These are phyloP conservation scores for Cyanoramphus novaezelandiae DNA, from an alignment of 2,113 vertebrate genomes.

Conservation along the genomic window DNA sequence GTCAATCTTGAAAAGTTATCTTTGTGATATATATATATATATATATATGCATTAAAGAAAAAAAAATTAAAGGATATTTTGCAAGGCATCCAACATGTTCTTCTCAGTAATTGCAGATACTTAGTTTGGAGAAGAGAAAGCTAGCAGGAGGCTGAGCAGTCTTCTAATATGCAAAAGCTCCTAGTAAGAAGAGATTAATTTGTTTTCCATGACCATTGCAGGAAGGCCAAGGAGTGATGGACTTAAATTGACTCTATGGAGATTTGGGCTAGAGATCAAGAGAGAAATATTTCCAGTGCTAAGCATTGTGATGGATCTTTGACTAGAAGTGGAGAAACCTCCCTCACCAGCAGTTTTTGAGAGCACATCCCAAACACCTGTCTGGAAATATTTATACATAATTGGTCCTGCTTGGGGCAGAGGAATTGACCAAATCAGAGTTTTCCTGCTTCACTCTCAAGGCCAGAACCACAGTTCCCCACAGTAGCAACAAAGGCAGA, in stretches of 20 bases:
- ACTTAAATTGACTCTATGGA: neutral
- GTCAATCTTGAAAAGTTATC: neutral
- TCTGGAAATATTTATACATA: neutral
- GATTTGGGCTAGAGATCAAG: neutral
- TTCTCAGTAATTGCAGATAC: neutral
- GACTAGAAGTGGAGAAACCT: neutral
- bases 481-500: neutral
- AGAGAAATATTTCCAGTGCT: neutral
- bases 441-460: neutral
- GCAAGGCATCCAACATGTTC: neutral
- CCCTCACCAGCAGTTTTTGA: neutral
- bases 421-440: neutral
- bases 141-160: neutral
- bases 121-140: neutral
- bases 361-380: neutral
- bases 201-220: neutral
- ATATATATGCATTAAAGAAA: neutral
- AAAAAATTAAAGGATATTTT: neutral
- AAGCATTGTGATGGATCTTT: neutral
- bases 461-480: neutral
- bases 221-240: neutral
- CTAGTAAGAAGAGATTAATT: neutral
- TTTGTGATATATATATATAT: neutral
- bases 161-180: neutral
- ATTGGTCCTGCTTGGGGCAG: neutral